Conservation (phyloP, 2,113 vertebrate species). For the Tragelaphus scriptus region DNA sequence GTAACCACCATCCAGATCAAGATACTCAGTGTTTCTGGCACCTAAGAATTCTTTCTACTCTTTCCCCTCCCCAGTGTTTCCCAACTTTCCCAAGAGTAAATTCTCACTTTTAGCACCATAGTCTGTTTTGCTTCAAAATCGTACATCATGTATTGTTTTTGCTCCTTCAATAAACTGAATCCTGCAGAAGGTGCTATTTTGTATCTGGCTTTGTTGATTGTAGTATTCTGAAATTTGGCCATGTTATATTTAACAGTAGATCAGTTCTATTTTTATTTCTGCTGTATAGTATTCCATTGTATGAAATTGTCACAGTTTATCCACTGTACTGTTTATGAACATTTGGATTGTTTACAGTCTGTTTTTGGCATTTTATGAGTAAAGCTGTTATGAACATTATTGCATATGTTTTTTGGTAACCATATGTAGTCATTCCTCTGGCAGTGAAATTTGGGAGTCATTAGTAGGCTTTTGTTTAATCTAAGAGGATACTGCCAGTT, state of each 20-base stretch:
- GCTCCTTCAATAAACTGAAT: background rate
- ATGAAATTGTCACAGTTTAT: background rate
- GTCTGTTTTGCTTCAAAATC: background rate
- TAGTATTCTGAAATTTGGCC: background rate
- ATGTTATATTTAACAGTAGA: background rate
- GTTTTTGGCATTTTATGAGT: background rate
- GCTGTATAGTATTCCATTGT: background rate
- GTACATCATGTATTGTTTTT: background rate
- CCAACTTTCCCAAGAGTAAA: background rate
- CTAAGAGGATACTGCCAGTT: background rate
- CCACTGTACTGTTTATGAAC: background rate
- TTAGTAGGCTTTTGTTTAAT: background rate
- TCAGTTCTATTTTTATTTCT: background rate
- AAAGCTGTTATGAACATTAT: background rate
- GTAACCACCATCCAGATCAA: background rate
- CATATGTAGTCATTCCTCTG: background rate
- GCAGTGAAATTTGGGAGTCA: background rate
- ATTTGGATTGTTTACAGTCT: background rate
- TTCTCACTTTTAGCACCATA: background rate
- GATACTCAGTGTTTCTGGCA: background rate
- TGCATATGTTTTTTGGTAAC: background rate
- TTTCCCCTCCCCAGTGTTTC: background rate
- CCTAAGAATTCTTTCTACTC: background rate
- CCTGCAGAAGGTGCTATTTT: background rate
- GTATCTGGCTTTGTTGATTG: background rate